Conservation (phyloP, 2,113 vertebrate genomes). For the Kryptolebias marmoratus region DNA sequence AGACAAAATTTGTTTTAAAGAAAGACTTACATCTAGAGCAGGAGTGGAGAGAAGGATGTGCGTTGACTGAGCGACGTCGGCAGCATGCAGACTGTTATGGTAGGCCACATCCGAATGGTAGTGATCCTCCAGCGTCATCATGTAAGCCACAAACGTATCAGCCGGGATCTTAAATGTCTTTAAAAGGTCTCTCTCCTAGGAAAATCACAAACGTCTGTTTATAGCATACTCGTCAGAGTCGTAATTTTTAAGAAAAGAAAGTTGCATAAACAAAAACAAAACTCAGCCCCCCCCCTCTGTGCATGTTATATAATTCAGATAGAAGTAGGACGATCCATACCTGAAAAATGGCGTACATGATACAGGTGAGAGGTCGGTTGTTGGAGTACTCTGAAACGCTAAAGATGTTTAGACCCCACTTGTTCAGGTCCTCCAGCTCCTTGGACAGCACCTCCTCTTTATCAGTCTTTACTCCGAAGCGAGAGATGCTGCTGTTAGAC, state of each 20-base stretch:
- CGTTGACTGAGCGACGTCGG: conserved; percentile 96
- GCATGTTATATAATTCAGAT: not conserved
- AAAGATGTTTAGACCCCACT: conserved; percentile 99
- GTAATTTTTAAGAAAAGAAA: not conserved
- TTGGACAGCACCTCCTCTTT: conserved; percentile 95
- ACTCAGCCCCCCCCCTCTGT: too few relatives aligned
- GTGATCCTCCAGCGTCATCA: conserved; percentile 98
- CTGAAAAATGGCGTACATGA: conserved; percentile 99
- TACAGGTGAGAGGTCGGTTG: conserved; percentile 93
- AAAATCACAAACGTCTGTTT: not conserved
- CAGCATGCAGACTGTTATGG: conserved; percentile 97
- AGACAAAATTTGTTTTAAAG: not conserved
- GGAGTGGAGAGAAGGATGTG: conserved; percentile 98
- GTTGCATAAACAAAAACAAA: not conserved
- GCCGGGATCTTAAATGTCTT: conserved; percentile 96
- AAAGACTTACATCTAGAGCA: conserved; percentile 90
- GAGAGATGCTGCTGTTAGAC: conserved; percentile 91
- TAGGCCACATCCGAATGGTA: conserved; percentile 97
- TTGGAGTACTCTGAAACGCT: conserved; percentile 94
- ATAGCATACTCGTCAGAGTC: too few relatives aligned
- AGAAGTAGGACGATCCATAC: conserved; percentile 60
- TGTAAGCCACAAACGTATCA: conserved; percentile 95
- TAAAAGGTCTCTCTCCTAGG: conserved; percentile 92
- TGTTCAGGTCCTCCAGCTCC: conserved; percentile 97
- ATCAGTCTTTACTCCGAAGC: conserved; percentile 95